Conservation (phyloP, 92 coral and sea anemone genomes). For the Virgularia gustaviana region DNA sequence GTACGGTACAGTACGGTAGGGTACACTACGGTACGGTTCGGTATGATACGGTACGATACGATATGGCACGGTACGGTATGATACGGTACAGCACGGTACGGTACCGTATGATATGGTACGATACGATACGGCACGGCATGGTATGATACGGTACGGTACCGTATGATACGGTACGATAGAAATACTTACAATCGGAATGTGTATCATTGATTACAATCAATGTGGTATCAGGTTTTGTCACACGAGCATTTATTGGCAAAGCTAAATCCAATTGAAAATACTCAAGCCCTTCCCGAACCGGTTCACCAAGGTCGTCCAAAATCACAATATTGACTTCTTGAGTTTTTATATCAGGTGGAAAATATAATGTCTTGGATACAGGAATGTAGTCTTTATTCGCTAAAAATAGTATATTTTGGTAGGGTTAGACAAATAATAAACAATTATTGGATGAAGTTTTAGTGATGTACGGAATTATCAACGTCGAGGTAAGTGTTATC, state of each 20-base stretch:
- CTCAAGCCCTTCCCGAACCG: conserved; percentile 77
- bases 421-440: neutral
- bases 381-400: conserved; percentile 88
- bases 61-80: too few relatives aligned
- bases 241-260: conserved; percentile 74
- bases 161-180: too few relatives aligned
- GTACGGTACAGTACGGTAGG: too few relatives aligned
- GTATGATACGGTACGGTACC: too few relatives aligned
- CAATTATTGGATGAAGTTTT: too few relatives aligned
- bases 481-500: too few relatives aligned
- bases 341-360: conserved; percentile 61
- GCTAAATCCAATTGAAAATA: conserved; percentile 77
- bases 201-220: conserved; percentile 69
- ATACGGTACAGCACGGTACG: too few relatives aligned
- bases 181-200: conserved; percentile 82
- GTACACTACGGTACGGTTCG: too few relatives aligned
- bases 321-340: conserved; percentile 67
- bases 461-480: too few relatives aligned
- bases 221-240: conserved; percentile 51
- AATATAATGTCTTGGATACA: conserved; percentile 69
- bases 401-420: conserved; percentile 3
- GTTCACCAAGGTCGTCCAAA: conserved; percentile 86
- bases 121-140: too few relatives aligned
- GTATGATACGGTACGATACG: too few relatives aligned
- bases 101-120: too few relatives aligned